Evolutionary conservation across 2,888 invertebrate species (phyloP).

Genomic region (Teleogryllus oceanicus): DNA sequence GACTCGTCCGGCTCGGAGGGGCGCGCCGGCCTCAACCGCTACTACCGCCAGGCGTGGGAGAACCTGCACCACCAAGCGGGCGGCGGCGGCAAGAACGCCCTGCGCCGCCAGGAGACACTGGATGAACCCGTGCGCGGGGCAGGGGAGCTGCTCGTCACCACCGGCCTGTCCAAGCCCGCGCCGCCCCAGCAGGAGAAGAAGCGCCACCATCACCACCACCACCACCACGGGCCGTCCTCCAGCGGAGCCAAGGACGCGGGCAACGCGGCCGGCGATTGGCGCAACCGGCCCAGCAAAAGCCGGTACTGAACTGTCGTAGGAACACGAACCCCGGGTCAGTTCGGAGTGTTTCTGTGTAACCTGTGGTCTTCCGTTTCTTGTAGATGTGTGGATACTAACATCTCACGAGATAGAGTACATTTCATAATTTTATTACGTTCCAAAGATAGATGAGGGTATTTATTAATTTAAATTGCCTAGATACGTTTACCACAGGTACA

Average conservation of each 20-base stretch:
- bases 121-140: slow-evolving; percentile 59
- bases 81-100: slow-evolving; percentile 51
- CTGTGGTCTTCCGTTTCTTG: neutral
- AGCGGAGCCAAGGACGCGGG: neutral
- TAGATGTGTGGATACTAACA: neutral
- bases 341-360: neutral
- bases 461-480: no score
- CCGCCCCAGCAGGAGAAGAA: slow-evolving; percentile 56
- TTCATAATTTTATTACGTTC: no score
- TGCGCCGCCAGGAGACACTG: slow-evolving; percentile 67
- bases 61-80: slow-evolving; percentile 72
- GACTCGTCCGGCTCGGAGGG: slow-evolving; percentile 85
- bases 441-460: no score
- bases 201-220: slow-evolving; percentile 73
- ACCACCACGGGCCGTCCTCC: slow-evolving; percentile 49
- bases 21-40: slow-evolving; percentile 72
- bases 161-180: slow-evolving; percentile 47
- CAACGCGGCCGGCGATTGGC: neutral
- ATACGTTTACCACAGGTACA: no score
- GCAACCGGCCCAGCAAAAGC: neutral
- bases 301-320: neutral
- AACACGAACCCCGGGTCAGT: neutral
- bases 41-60: slow-evolving; percentile 91
- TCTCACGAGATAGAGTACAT: no score
- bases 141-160: slow-evolving; percentile 70